A percentile compares a stretch with the other conserved stretches of the same genome.
phyloP scores from a whole-genome alignment of 2,113 vertebrate genomes.

The Seriola quinqueradiata region DNA sequence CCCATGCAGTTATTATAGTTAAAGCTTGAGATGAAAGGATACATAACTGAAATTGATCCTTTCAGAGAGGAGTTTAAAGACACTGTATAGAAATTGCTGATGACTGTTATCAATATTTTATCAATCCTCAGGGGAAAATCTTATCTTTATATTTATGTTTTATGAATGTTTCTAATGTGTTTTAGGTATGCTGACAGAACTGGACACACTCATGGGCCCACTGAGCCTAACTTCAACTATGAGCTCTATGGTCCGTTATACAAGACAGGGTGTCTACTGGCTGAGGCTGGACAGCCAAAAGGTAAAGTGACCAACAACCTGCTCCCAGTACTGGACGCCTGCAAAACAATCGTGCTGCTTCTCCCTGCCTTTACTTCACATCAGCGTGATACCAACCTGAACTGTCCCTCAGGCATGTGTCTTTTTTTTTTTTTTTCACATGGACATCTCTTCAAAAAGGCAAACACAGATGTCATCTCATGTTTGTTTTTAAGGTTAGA shows the following conservation, averaged over 20 bases:
- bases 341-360: background rate
- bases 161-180: background rate
- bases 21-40: too few species aligned
- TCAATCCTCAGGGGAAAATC: too few species aligned
- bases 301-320: conserved; percentile 77
- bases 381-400: background rate
- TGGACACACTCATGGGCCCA: conserved; percentile 82
- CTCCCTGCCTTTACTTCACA: background rate
- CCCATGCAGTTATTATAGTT: too few species aligned
- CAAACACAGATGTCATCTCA: background rate
- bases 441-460: conserved; percentile 8
- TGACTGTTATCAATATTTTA: background rate
- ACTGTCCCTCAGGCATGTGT: conserved; percentile 16
- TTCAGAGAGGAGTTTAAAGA: too few species aligned
- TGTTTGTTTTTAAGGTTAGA: conserved; percentile 1
- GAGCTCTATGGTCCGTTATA: conserved; percentile 88
- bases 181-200: conserved; percentile 90
- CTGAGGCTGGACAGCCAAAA: conserved; percentile 86
- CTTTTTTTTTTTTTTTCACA: background rate
- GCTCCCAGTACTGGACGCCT: background rate
- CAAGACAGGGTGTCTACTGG: conserved; percentile 90
- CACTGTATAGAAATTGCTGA: background rate
- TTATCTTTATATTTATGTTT: background rate
- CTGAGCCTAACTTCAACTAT: conserved; percentile 89
- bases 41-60: too few species aligned